Conservation (phyloP, 1,140 invertebrate genomes). For the Atta texana region DNA sequence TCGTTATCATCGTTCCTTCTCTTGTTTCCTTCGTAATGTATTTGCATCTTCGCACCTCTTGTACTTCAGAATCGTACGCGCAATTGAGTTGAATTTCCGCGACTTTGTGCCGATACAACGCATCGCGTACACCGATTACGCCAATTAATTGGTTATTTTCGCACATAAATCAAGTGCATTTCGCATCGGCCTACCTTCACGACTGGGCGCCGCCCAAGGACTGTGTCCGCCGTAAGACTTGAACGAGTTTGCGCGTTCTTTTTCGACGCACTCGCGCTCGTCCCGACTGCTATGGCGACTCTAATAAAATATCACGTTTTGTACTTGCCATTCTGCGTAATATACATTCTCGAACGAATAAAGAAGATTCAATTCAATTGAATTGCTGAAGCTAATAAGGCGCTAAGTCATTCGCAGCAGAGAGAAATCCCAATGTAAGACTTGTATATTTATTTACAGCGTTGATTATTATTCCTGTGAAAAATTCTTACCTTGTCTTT, state of each 20-base stretch:
- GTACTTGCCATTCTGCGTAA: neutral
- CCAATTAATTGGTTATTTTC: conserved; percentile 79
- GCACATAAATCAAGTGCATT: conserved; percentile 75
- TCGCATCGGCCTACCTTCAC: conserved; percentile 72
- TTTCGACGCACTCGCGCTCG: conserved; percentile 40
- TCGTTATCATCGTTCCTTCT: neutral
- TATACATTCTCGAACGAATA: neutral
- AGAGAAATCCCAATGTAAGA: neutral
- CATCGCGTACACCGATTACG: conserved; percentile 66
- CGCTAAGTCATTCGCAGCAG: neutral
- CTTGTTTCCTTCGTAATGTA: conserved; percentile 31
- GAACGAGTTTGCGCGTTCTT: conserved; percentile 65
- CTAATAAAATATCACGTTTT: conserved; percentile 56
- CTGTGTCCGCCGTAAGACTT: conserved; percentile 51
- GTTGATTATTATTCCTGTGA: neutral
- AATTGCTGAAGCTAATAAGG: neutral
- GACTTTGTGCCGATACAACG: conserved; percentile 32
- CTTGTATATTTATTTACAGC: conserved; percentile 27
- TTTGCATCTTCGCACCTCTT: neutral
- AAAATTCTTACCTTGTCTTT: conserved; percentile 36
- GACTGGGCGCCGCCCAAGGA: conserved; percentile 74
- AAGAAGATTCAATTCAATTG: conserved; percentile 43
- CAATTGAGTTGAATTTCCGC: conserved; percentile 64
- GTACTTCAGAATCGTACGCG: conserved; percentile 14
- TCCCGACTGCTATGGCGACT: conserved; percentile 27